Evolutionary conservation across 2,113 vertebrate genomes (phyloP), one percentile per base, ranked within the genome.

Genomic region (Hippocampus zosterae): DNA sequence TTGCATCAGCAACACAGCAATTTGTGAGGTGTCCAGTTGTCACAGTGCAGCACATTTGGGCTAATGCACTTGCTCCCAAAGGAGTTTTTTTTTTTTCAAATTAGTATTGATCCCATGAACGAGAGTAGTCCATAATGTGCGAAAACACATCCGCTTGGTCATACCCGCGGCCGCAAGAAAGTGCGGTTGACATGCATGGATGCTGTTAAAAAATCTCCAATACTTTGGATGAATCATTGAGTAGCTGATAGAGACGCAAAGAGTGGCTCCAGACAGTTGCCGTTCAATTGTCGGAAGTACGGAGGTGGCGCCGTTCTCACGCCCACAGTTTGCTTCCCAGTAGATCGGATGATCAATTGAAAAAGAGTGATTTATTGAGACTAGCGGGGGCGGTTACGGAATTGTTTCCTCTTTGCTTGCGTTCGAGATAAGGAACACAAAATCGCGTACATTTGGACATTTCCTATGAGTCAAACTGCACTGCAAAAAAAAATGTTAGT

Each of bases 111-210:
- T 71, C 55, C 0, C 6, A 68, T n/a, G 41, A 27, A 74, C 40
- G 53, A 61, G 33, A 57, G 69, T 33, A 50, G 16, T 68, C 52
- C 12, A 8, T 73, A 70, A 69, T 70, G 25, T 77, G 50, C 61
- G 42, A n/a, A 71, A 65, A 27, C 63, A 71, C 44, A 19, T 59
- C 75, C 19, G n/a, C 21, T 25, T 3, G 52, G 52, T 55, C 53
- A 2, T 37, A 44, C 16, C 37, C 77, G 76, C 74, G 65, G 56
- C 41, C 40, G 65, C 41, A 67, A 72, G 70, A 64, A 77, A 72
- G 19, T 33, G 10, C 21, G 12, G 73, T 76, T 18, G 37, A 29
- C 3, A 52, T 61, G 48, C 62, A 65, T 53, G 27, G 3, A n/a
- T 9, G n/a, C 1, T 25, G 72, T 72, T 64, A 21, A 41, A 41